phyloP scores from a whole-genome alignment of 2,113 vertebrate genomes.

The Murina feae region DNA sequence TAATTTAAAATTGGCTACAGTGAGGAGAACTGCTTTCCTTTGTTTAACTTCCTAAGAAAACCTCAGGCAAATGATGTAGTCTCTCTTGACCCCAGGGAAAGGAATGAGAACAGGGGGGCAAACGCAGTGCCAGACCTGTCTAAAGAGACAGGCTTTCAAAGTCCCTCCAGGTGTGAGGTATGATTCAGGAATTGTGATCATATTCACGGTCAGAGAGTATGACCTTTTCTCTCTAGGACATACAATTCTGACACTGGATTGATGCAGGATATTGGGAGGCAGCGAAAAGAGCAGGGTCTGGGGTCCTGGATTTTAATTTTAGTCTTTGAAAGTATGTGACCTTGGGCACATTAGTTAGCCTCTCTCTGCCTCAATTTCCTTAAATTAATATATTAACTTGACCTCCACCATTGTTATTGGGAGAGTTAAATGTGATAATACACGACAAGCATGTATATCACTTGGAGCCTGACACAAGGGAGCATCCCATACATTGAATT shows the following conservation, averaged over 20 bases:
- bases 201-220: neutral
- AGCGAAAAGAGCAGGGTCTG: neutral
- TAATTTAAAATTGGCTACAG: neutral
- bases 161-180: neutral
- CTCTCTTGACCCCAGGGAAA: neutral
- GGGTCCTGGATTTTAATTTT: neutral
- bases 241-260: neutral
- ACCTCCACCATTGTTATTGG: neutral
- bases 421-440: neutral
- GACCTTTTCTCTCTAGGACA: neutral
- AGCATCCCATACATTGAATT: neutral
- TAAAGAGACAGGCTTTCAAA: neutral
- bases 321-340: neutral
- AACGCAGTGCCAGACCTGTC: neutral
- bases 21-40: neutral
- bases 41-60: neutral
- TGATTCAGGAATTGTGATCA: neutral
- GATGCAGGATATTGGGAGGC: neutral
- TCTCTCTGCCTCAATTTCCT: neutral
- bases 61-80: neutral
- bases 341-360: neutral
- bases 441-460: neutral
- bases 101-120: neutral
- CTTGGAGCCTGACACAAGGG: neutral
- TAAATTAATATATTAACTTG: constrained; percentile 32